A percentile compares a stretch with the other conserved stretches of the same genome.
Conservation (phyloP, 64 coral and sea anemone genomes). For the Actinia equina region DNA sequence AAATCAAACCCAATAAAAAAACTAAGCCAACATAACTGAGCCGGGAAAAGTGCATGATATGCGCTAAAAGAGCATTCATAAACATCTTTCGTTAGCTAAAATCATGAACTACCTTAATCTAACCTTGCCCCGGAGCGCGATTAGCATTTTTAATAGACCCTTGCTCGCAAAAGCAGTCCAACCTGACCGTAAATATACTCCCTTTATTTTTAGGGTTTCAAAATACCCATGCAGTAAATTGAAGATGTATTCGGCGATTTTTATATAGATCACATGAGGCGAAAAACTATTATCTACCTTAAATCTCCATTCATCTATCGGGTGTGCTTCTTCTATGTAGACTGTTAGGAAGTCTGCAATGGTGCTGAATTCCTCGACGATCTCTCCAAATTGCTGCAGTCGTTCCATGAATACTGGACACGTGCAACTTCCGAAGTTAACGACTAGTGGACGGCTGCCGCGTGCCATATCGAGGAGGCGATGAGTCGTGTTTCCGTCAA, state of each 20-base stretch:
- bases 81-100: background rate
- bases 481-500: conserved; percentile 15
- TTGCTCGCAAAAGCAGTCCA: background rate
- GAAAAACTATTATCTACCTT: conserved; percentile 44
- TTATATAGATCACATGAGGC: background rate
- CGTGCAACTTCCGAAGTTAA: conserved; percentile 79
- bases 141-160: background rate
- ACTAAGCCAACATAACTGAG: background rate
- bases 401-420: conserved; percentile 72
- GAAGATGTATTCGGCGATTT: background rate
- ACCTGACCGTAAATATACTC: background rate
- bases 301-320: conserved; percentile 68
- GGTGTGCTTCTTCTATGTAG: conserved; percentile 83
- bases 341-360: conserved; percentile 74
- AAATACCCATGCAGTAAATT: background rate
- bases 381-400: conserved; percentile 42
- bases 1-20: background rate
- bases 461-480: conserved; percentile 47
- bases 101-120: background rate
- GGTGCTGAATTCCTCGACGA: conserved; percentile 37
- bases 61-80: background rate
- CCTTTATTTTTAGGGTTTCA: background rate
- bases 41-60: too few species aligned
- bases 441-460: conserved; percentile 66
- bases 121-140: background rate